Percentiles rank a stretch among this genome's conserved stretches.
Evolutionary conservation across 2,113 vertebrate species (phyloP).

Genomic region (Dolichallabes microphthalmus): DNA sequence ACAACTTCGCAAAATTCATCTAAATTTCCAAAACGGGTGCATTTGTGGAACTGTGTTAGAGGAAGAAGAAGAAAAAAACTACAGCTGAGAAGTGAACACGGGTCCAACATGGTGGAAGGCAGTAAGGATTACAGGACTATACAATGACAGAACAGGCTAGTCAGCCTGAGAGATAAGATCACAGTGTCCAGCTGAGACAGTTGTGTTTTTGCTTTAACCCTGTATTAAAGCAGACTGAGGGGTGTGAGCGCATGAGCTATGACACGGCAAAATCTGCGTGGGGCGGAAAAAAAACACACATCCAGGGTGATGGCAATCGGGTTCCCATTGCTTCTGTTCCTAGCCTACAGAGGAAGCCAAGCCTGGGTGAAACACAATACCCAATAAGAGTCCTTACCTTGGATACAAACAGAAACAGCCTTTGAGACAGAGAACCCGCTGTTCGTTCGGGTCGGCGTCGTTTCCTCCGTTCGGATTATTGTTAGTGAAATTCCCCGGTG

Average conservation of each 20-base stretch:
- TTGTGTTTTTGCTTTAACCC: neutral
- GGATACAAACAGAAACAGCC: constrained; percentile 60
- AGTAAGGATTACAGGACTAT: neutral
- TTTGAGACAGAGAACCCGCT: constrained; percentile 61
- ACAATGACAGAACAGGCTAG: neutral
- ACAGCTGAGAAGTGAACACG: constrained; percentile 12
- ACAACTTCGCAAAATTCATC: neutral
- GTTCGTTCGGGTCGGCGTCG: constrained; percentile 54
- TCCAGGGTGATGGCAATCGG: neutral
- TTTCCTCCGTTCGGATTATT: constrained; percentile 33
- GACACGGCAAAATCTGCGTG: constrained; percentile 46
- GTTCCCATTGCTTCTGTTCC: neutral
- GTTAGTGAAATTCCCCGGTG: neutral
- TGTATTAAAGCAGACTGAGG: neutral
- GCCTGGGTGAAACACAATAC: constrained; percentile 32
- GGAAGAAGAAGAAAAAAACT: neutral
- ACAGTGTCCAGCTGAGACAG: neutral
- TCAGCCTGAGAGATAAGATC: neutral
- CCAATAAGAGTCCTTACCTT: constrained; percentile 66
- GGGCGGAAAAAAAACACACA: neutral
- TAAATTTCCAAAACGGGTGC: neutral
- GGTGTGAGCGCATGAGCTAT: neutral
- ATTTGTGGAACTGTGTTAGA: constrained; percentile 6
- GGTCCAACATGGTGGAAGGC: constrained; percentile 26
- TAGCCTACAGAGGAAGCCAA: neutral